Conservation (phyloP, 2,888 invertebrate species). For the Torymus texanus region DNA sequence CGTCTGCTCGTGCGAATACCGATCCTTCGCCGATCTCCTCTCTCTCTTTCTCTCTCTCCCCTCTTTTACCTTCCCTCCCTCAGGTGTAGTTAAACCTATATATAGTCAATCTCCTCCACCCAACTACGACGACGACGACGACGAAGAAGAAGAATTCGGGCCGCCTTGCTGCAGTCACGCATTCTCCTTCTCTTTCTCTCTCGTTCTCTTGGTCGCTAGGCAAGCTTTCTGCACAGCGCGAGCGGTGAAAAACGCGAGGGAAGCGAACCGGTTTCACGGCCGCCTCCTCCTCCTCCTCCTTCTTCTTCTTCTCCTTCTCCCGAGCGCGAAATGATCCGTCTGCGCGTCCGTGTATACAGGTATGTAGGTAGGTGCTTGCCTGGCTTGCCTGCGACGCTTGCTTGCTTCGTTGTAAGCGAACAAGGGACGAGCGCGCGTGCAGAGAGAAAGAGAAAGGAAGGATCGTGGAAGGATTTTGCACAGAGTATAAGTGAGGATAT, state of each 20-base stretch:
- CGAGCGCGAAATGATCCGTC: conserved; percentile 44
- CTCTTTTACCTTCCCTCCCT: too few species aligned
- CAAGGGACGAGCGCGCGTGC: conserved; percentile 35
- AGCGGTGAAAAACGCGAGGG: conserved; percentile 47
- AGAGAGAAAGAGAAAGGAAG: conserved; percentile 46
- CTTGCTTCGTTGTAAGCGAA: not conserved
- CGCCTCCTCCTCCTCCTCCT: conserved; percentile 11
- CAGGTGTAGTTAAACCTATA: conserved; percentile 28
- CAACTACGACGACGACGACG: not conserved
- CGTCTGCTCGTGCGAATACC: conserved; percentile 10
- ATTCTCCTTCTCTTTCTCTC: conserved; percentile 9
- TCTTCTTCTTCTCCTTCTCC: not conserved
- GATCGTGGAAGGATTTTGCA: not conserved
- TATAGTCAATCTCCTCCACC: conserved; percentile 38
- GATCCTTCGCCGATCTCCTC: not conserved
- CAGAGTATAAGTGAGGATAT: not conserved
- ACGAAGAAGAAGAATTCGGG: conserved; percentile 39
- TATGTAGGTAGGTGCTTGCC: too few species aligned
- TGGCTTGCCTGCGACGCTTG: too few species aligned
- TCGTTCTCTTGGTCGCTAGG: conserved; percentile 27
- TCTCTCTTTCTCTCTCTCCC: too few species aligned
- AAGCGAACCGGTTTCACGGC: conserved; percentile 55
- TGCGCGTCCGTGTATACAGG: conserved; percentile 27
- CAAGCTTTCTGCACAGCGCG: not conserved
- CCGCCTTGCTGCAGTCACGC: conserved; percentile 22